Evolutionary conservation across 2,113 vertebrate genomes (phyloP).

Genomic region (Gobius niger): DNA sequence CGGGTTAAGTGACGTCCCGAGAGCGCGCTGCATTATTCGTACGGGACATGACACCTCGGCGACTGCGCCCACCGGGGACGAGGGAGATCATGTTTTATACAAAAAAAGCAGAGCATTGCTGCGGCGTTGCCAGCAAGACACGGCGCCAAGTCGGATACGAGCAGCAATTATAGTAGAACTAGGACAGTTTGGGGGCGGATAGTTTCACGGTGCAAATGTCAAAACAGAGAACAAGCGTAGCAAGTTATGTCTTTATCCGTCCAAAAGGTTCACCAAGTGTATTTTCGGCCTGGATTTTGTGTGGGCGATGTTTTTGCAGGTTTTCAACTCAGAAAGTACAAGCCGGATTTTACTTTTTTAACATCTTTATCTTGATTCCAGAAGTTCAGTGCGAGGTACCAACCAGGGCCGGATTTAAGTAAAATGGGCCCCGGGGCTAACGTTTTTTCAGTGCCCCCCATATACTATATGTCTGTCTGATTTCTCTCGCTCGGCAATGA

Average conservation of each 20-base stretch:
- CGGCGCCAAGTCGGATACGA: not conserved
- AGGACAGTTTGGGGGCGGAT: not conserved
- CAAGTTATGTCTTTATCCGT: not conserved
- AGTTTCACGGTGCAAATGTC: not conserved
- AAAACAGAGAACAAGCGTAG: not conserved
- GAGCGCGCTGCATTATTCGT: not conserved
- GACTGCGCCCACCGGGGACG: not conserved
- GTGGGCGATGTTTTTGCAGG: not conserved
- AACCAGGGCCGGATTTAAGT: too few relatives aligned
- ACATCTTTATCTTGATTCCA: too few relatives aligned
- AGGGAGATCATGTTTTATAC: not conserved
- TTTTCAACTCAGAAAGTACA: not conserved
- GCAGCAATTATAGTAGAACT: not conserved
- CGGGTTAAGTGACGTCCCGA: not conserved
- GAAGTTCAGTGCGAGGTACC: too few relatives aligned
- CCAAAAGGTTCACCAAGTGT: not conserved
- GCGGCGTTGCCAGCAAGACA: not conserved
- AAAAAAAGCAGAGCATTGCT: not conserved
- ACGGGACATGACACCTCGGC: not conserved
- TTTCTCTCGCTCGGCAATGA: too few relatives aligned
- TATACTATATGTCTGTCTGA: too few relatives aligned
- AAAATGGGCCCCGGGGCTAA: too few relatives aligned
- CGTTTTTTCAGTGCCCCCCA: too few relatives aligned
- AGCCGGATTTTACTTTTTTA: not conserved
- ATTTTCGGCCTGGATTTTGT: not conserved